Percentiles rank a stretch among this genome's conserved stretches.
These are phyloP conservation scores for Chrysaora quinquecirrha DNA, from an alignment of 30 jellyfish, hydroid and myxozoan genomes.

Conservation along the genomic window DNA sequence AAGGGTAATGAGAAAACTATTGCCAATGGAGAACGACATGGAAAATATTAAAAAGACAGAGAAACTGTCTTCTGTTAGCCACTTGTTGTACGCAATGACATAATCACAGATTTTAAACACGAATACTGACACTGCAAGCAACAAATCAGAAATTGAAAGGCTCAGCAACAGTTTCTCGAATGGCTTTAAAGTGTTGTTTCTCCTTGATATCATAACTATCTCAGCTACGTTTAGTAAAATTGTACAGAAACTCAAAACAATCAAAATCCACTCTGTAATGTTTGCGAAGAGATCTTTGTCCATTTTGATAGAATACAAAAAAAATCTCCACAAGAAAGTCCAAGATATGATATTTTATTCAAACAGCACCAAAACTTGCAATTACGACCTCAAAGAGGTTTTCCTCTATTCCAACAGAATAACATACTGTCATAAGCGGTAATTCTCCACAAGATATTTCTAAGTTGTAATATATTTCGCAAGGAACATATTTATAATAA, in stretches of 20 bases:
- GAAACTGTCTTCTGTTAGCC: background rate
- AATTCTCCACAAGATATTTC: no score
- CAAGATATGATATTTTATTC: no score
- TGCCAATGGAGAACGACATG: slow-evolving; percentile 3
- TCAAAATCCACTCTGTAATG: background rate
- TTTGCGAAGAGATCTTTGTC: background rate
- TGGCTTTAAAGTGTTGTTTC: background rate
- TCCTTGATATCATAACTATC: background rate
- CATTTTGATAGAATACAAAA: no score
- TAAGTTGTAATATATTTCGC: no score
- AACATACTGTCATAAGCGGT: no score
- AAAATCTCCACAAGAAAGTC: no score
- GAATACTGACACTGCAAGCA: background rate
- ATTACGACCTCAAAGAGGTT: no score
- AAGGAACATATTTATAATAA: no score
- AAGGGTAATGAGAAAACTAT: slow-evolving; percentile 19
- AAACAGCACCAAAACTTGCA: no score
- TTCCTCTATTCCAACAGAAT: no score
- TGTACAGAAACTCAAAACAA: background rate
- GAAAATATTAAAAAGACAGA: background rate
- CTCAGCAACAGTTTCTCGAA: slow-evolving; percentile 34
- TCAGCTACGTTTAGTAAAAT: background rate
- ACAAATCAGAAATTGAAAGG: slow-evolving; percentile 34
- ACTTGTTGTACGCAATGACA: background rate
- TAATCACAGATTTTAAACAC: background rate